Base-by-base conservation (phyloP, 53 echinoderm and acorn worm species). In the Echinarachnius parma region DNA sequence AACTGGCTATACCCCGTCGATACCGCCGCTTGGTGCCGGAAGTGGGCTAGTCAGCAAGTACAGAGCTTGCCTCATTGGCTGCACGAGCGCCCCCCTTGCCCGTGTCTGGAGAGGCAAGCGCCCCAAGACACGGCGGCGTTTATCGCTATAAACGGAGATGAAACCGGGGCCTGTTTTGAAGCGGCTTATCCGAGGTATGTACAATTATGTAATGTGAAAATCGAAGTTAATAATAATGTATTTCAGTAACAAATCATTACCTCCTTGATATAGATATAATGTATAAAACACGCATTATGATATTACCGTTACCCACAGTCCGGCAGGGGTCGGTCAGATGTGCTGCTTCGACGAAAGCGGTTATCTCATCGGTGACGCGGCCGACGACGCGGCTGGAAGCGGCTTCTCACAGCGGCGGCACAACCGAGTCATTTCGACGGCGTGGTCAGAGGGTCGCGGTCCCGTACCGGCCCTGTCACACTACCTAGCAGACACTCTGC, bases 261-360 rank as follows among this genome's bases (percentile, higher is more conserved):
- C n/a, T n/a, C n/a, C n/a, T n/a, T n/a, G n/a, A n/a, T n/a, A n/a
- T n/a, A n/a, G n/a, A n/a, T n/a, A n/a, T n/a, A n/a, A n/a, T n/a
- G n/a, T n/a, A n/a, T n/a, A n/a, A n/a, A n/a, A n/a, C n/a, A n/a
- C n/a, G n/a, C n/a, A n/a, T n/a, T n/a, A n/a, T n/a, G n/a, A n/a
- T n/a, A n/a, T n/a, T n/a, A n/a, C n/a, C n/a, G n/a, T n/a, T n/a
- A n/a, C n/a, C n/a, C n/a, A n/a, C n/a, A n/a, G n/a, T n/a, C n/a
- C 44, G 18, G 49, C 45, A 13, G 83, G 83, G 21, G 46, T 68
- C 47, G 91, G 91, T 19, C 86, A 91, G 54, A 72, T 66, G 5
- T 91, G 86, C 57, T 91, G 91, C 83, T 91, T 86, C 24, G 79
- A 69, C 59, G 50, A 62, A 21, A 58, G 75, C 23, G 80, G 80